These are phyloP conservation scores for Luperina testacea DNA, from an alignment of 2,888 invertebrate species.

Conservation along the genomic window DNA sequence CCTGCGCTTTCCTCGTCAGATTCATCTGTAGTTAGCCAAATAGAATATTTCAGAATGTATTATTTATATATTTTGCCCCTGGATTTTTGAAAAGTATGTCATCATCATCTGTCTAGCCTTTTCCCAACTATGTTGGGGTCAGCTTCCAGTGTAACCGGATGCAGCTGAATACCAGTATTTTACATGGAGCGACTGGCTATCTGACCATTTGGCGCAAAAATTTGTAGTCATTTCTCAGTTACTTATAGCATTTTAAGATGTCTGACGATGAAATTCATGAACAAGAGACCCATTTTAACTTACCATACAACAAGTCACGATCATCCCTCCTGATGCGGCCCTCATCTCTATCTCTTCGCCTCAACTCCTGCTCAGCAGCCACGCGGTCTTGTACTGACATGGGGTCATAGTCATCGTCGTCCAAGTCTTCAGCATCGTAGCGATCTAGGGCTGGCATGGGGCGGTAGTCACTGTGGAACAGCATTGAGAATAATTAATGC, in stretches of 20 bases:
- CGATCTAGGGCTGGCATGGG: constrained; percentile 98
- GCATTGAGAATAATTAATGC: not conserved
- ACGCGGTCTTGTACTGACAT: constrained; percentile 96
- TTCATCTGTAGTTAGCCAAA: constrained; percentile 88
- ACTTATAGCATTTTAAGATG: too few relatives aligned
- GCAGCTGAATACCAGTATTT: too few relatives aligned
- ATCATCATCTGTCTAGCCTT: too few relatives aligned
- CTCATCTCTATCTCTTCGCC: constrained; percentile 95
- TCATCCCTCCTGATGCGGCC: constrained; percentile 94
- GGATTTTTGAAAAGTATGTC: not conserved
- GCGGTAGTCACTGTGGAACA: constrained; percentile 96
- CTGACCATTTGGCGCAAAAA: too few relatives aligned
- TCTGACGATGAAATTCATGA: too few relatives aligned
- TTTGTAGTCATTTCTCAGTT: too few relatives aligned
- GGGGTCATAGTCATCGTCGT: constrained; percentile 95
- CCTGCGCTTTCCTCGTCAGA: constrained; percentile 95
- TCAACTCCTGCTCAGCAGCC: constrained; percentile 97
- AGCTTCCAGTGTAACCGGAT: too few relatives aligned
- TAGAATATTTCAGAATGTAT: not conserved
- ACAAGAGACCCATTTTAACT: not conserved
- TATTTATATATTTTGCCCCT: not conserved
- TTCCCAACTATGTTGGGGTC: too few relatives aligned
- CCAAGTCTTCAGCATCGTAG: constrained; percentile 96
- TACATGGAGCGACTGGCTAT: too few relatives aligned
- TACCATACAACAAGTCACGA: constrained; percentile 96